Evolutionary conservation across 2,888 invertebrate species (phyloP).

Genomic region (Nipponacmea schrenckii): DNA sequence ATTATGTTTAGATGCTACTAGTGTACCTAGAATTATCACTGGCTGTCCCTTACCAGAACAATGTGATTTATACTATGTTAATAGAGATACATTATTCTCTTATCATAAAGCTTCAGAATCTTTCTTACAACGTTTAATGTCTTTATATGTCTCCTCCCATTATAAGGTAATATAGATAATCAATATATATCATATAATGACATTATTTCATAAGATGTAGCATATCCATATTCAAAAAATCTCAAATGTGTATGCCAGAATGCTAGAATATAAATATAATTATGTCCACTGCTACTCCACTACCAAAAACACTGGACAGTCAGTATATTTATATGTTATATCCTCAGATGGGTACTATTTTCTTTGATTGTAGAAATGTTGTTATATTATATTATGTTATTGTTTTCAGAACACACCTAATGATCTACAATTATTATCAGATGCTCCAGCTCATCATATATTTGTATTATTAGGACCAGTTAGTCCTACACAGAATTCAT

Average conservation of each 20-base stretch:
- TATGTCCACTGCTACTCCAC: too few species aligned
- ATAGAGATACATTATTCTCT: slow-evolving; percentile 92
- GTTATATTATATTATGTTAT: slow-evolving; percentile 11
- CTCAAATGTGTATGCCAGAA: too few species aligned
- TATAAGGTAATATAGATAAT: slow-evolving; percentile 78
- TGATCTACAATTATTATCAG: slow-evolving; percentile 97
- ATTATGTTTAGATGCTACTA: slow-evolving; percentile 87
- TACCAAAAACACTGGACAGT: too few species aligned
- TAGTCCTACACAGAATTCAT: slow-evolving; percentile 48
- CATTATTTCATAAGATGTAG: too few species aligned
- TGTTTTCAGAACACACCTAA: slow-evolving; percentile 88
- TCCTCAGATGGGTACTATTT: too few species aligned
- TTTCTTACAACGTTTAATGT: slow-evolving; percentile 90
- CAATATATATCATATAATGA: too few species aligned
- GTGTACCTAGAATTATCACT: slow-evolving; percentile 75
- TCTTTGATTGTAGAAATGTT: too few species aligned
- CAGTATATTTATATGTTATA: too few species aligned
- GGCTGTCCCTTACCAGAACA: slow-evolving; percentile 89
- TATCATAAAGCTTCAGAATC: slow-evolving; percentile 86
- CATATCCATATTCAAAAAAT: too few species aligned
- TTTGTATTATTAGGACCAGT: slow-evolving; percentile 91
- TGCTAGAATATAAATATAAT: too few species aligned
- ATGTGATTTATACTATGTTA: slow-evolving; percentile 81
- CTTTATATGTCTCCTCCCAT: slow-evolving; percentile 96
- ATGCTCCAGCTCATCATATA: slow-evolving; percentile 97